Base-by-base conservation (phyloP, 2,888 invertebrate species). In the Willowsia nigromaculata region DNA sequence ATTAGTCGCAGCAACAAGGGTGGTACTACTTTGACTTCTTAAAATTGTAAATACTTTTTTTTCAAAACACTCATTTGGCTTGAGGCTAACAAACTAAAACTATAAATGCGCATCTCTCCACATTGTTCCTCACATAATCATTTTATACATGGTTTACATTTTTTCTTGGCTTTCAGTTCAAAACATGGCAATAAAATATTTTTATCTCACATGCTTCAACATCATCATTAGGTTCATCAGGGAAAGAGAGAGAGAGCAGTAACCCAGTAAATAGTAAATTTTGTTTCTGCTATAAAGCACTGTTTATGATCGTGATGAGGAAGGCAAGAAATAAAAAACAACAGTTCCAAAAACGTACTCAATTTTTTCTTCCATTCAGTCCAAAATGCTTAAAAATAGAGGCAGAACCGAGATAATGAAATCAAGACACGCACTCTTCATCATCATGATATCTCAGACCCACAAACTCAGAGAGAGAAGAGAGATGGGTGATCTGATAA, bases 401-500 rank as follows among this genome's bases (percentile, higher is more conserved):
- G 43, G 43, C 43, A 43, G 43, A 43, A 43, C 13, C 1, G n/a
- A 33, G 30, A 65, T 65, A 65, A 65, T 65, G 65, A 37, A 65
- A 65, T 65, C 65, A 11, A 65, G n/a, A 65, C 65, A 65, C 65
- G 65, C 65, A 65, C 65, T 62, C 13, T 30, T 9, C 43, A 43
- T 43, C 11, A 43, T 43, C 43, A 43, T 43, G 11, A 3, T 43
- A 37, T 37, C 37, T 37, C 9, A 4, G 9, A 9, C 9, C 4
- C 5, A 37, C 37, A 37, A 9, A 37, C n/a, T n/a, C n/a, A 59
- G 25, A 59, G 25, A 25, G 62, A 30, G 37, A n/a, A 18, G 65
- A 65, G 37, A 65, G 65, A 37, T 65, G 65, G 65, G 65, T 65
- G 65, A 65, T 65, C 65, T 18, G 22, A 56, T 37, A 56, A 56